These are phyloP conservation scores for Autographa gamma DNA, from an alignment of 2,888 invertebrate genomes.

Conservation along the genomic window DNA sequence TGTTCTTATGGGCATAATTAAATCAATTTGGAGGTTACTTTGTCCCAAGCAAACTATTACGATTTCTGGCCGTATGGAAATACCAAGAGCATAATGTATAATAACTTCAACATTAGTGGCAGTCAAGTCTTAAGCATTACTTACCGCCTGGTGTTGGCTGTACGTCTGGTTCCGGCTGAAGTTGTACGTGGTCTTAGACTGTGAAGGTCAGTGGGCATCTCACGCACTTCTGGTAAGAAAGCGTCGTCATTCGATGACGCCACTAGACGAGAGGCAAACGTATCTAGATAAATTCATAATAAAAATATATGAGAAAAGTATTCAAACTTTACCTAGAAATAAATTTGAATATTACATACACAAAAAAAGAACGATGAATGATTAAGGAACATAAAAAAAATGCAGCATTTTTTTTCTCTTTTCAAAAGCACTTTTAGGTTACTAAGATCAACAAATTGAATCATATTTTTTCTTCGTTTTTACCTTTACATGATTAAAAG, in stretches of 20 bases:
- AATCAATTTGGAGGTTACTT: conserved; percentile 5
- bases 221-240: conserved; percentile 82
- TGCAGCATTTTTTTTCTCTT: no score
- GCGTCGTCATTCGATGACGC: conserved; percentile 82
- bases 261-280: conserved; percentile 61
- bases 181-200: conserved; percentile 81
- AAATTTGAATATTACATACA: background rate
- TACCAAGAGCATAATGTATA: conserved; percentile 13
- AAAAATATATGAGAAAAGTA: background rate
- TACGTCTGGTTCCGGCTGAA: conserved; percentile 83
- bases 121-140: conserved; percentile 14
- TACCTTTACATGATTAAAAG: no score
- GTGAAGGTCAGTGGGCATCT: conserved; percentile 74
- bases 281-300: conserved; percentile 27
- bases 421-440: no score
- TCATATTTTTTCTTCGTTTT: no score
- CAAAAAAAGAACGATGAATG: background rate
- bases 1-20: background rate
- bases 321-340: background rate
- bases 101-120: background rate
- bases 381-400: background rate
- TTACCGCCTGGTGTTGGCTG: conserved; percentile 84
- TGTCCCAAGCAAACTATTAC: conserved; percentile 26
- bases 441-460: no score
- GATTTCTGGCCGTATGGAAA: conserved; percentile 16